Evolutionary conservation across 2,888 invertebrate genomes (phyloP), one percentile per base, ranked within the genome.

Genomic region (Epistrophe grossulariae): DNA sequence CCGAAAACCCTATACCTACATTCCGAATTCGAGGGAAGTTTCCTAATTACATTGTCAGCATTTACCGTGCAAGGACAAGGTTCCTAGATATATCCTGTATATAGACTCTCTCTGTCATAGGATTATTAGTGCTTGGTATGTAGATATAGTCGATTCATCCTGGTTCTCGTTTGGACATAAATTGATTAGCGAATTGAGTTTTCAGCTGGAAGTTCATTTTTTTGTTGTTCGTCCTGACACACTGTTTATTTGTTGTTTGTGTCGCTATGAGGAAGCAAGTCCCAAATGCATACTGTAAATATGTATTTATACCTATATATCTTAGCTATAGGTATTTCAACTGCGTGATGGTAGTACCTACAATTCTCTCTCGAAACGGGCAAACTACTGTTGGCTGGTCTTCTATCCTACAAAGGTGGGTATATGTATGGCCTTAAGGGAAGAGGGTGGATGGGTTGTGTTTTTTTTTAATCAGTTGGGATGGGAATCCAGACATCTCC

Each of bases 131-230:
- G 11, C 15, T 64, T 4, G 4, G 4, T 40, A 11, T 13, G 15
- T 4, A 43, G 5, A 6, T 77, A 15, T 52, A 60, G 68, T 55
- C 55, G 45, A 43, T 43, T 77, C 73, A 50, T 81, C 52, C 40
- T 73, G 48, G 70, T 59, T 78, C 68, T 60, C 66, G 84, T 68
- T 74, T 76, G 87, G 83, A 79, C 83, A 79, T 87, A 87, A 87
- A 87, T 83, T 87, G 87, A 87, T 87, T 87, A 87, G 87, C 72
- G 83, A 79, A 87, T 76, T 83, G 87, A 83, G 76, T 87, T 87
- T 85, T 87, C 74, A 50, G 70, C 70, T 52, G 43, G 24, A 62
- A 66, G 78, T 48, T 81, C 31, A 72, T 50, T 68, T 79, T 84
- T 71, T 78, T 52, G 35, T 52, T 45, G 13, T 35, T 31, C 24